phyloP scores from a whole-genome alignment of 2,797 vertebrate species.

The Salmo trutta region DNA sequence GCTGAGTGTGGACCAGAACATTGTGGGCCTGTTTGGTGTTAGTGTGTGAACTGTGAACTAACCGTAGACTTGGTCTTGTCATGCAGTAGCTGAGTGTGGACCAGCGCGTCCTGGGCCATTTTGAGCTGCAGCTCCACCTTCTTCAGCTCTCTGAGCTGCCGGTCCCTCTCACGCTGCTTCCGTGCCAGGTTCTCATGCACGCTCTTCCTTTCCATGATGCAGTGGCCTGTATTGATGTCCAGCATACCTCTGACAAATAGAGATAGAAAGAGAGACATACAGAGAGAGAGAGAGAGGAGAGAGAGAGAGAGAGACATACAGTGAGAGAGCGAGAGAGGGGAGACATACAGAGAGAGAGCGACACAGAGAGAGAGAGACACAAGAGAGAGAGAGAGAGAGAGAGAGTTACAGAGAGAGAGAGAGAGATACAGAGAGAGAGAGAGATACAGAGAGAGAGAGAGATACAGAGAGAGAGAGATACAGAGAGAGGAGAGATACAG shows the following conservation, averaged over 20 bases:
- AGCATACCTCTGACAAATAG: constrained; percentile 77
- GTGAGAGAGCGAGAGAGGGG: not conserved
- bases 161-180: constrained; percentile 82
- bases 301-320: not conserved
- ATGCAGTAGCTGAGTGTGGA: constrained; percentile 68
- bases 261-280: not conserved
- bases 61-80: constrained; percentile 81
- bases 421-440: too few relatives aligned
- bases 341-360: not conserved
- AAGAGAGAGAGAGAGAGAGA: not conserved
- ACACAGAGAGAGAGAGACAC: not conserved
- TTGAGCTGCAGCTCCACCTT: constrained; percentile 79
- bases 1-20: too few relatives aligned
- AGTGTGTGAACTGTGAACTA: not conserved
- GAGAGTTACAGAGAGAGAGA: not conserved
- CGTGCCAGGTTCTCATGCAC: constrained; percentile 73
- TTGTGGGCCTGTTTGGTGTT: not conserved
- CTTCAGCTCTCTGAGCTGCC: constrained; percentile 80
- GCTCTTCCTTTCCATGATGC: constrained; percentile 75
- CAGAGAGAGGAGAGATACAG: too few relatives aligned
- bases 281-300: not conserved
- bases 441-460: too few relatives aligned
- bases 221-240: constrained; percentile 81
- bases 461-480: too few relatives aligned
- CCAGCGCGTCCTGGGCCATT: constrained; percentile 72